These are phyloP conservation scores for Torymus aiolomorphi DNA, from an alignment of 2,888 invertebrate genomes.

Conservation along the genomic window DNA sequence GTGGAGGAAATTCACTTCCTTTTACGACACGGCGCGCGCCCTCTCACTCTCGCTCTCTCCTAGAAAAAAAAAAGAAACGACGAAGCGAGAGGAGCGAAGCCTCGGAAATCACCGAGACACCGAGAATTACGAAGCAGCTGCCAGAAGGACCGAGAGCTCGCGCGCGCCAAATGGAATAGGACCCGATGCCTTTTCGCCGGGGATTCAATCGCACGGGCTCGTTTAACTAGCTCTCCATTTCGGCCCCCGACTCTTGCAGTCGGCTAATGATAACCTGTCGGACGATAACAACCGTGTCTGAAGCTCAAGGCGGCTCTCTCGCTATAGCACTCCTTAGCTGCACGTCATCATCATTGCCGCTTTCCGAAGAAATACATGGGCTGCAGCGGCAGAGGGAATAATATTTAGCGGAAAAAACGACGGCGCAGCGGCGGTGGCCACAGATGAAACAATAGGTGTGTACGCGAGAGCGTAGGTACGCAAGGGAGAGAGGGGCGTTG, in stretches of 20 bases:
- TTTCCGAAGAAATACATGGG: background rate
- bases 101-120: slow-evolving; percentile 59
- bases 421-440: no score
- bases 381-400: background rate
- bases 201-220: slow-evolving; percentile 39
- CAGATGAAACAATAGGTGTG: no score
- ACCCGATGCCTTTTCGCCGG: background rate
- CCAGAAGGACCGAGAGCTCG: slow-evolving; percentile 36
- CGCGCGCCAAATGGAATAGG: no score
- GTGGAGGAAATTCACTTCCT: slow-evolving; percentile 75
- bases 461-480: no score
- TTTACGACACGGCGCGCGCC: slow-evolving; percentile 60
- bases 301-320: background rate
- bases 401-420: no score
- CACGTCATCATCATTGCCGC: background rate
- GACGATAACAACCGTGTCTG: slow-evolving; percentile 46
- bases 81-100: slow-evolving; percentile 22
- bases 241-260: background rate
- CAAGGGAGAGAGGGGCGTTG: no score
- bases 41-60: slow-evolving; percentile 7
- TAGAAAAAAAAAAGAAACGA: slow-evolving; percentile 3
- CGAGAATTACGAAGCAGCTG: slow-evolving; percentile 59
- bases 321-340: background rate
- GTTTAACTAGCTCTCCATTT: slow-evolving; percentile 44
- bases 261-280: slow-evolving; percentile 53